Evolutionary conservation across 2,888 invertebrate species (phyloP), one percentile per base, ranked within the genome.

Genomic region (Aproaerema taeniolella): DNA sequence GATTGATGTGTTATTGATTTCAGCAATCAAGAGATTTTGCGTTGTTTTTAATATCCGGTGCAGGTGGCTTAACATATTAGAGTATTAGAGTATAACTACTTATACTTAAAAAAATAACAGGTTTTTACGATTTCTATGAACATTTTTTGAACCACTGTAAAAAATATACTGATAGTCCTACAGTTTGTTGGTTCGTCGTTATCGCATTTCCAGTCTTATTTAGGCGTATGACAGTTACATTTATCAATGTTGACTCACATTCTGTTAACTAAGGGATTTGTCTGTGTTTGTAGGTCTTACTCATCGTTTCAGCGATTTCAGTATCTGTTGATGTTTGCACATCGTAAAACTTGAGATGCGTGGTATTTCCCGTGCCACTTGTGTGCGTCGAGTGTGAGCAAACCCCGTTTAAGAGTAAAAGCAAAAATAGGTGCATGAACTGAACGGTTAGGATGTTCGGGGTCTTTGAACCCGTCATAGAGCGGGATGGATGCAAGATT

Each of bases 401-500:
- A 35, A 26, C 28, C 14, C 16, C 11, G 6, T 16, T 24, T 15
- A 26, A 20, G 14, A 37, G 30, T 20, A 11, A 25, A n/a, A 25
- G 30, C 33, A n/a, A 37, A 58, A 60, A 51, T 60, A 58, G 65
- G 63, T 57, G 56, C 58, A 56, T 61, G 65, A n/a, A n/a, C n/a
- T 56, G 52, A 62, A 64, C 61, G 61, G 65, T 61, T 42, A 50
- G 54, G 55, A 48, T 47, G 45, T 47, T 52, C 49, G 55, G 64
- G 76, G 78, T 75, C 76, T 80, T 77, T 80, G 79, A 81, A 79
- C 80, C 58, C 64, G 50, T 49, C 43, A 47, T 9, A 26, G 60
- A 68, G 61, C 61, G 63, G 52, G 52, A 55, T 54, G 61, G 63
- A 64, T 58, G 67, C 58, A 47, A 45, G 55, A 60, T 64, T 61